Percentiles rank a stretch among this genome's conserved stretches.
These are phyloP conservation scores for Scomber japonicus DNA, from an alignment of 2,113 vertebrate species.

Conservation along the genomic window DNA sequence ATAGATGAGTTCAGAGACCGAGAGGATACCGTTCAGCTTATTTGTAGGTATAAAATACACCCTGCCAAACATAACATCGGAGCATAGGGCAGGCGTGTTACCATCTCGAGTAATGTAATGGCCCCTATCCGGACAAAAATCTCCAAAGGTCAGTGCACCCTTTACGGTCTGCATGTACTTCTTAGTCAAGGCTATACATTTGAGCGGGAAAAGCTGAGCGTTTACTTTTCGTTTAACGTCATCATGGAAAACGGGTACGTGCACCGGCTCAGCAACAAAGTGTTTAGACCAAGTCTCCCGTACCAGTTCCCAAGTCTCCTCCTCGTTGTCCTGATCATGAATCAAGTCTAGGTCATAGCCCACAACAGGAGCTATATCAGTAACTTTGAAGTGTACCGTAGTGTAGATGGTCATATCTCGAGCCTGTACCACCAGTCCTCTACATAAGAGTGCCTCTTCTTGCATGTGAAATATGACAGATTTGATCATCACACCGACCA, in stretches of 20 bases:
- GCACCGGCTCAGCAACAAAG: not conserved
- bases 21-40: not conserved
- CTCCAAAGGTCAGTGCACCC: not conserved
- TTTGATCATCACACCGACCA: conserved; percentile 15
- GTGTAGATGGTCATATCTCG: not conserved
- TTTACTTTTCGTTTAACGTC: not conserved
- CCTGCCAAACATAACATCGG: conserved; percentile 13
- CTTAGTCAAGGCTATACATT: fast-evolving
- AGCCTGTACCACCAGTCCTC: not conserved
- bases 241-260: not conserved
- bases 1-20: not conserved
- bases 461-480: not conserved
- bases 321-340: not conserved
- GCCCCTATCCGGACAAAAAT: not conserved
- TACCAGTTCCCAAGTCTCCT: not conserved
- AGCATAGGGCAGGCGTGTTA: conserved; percentile 18
- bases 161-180: not conserved
- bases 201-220: not conserved
- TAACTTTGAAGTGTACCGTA: not conserved
- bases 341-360: conserved; percentile 1
- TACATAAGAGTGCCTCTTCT: not conserved
- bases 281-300: not conserved
- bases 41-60: not conserved
- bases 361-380: not conserved
- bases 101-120: not conserved